Base-by-base conservation (phyloP, 1,140 invertebrate species). In the Tyrophagus putrescentiae region DNA sequence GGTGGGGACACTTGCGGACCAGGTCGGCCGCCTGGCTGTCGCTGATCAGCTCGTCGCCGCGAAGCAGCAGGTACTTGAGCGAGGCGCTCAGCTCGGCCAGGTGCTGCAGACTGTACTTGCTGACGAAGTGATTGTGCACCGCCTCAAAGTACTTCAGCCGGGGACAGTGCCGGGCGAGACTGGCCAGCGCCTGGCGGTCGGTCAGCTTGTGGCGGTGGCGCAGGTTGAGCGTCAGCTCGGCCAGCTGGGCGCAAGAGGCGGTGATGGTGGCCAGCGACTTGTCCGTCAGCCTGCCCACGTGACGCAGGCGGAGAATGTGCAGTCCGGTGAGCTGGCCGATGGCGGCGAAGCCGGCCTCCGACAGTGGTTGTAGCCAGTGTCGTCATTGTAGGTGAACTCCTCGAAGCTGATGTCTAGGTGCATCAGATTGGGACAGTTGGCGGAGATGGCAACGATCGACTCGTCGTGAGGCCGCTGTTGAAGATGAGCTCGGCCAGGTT, bases 351-450 rank as follows among this genome's bases (percentile, higher is more conserved):
- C 57, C 57, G 16, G 3, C 11, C 18, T 13, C 25, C 6, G 4
- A 31, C 2, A 59, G 39, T 21, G n/a, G n/a, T 45, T 45, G 2
- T 13, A 13, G 36, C 57, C 57, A 45, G 25, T 31, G 18, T 42
- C 34, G 27, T 59, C 39, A 31, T 59, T 5, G 25, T 44, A 44
- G 34, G 27, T 45, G 27, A 59, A 44, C n/a, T 59, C 36, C n/a
- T 59, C 57, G 31, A 59, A 59, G 34, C 57, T 59, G 25, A 59
- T 59, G 41, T 59, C 39, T 32, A 59, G 31, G 36, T 59, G 57
- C 9, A 11, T 11, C 4, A 59, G 2, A 44, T 31, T 33, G 16
- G 36, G 16, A 45, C 36, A 45, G 2, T 59, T 42, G 9, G 25
- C 18, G 36, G 23, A 21, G n/a, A 59, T 44, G 4, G 18, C 32